These are phyloP conservation scores for Myotis brandtii DNA, from an alignment of 2,113 vertebrate species.

Conservation along the genomic window DNA sequence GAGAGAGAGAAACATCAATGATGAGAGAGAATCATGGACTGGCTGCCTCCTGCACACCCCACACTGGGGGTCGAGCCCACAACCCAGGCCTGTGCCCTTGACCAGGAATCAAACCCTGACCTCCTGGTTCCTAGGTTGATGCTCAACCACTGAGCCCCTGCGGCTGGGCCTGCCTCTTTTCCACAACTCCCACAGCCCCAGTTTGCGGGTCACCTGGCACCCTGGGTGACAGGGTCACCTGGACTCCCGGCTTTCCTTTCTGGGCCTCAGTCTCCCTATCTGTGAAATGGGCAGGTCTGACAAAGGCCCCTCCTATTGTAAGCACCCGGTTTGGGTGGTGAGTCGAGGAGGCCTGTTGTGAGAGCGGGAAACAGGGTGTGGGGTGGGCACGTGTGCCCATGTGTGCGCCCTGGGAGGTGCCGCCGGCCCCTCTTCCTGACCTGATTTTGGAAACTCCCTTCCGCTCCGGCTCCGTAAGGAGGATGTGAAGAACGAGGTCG, in stretches of 20 bases:
- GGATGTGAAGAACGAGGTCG: conserved; percentile 94
- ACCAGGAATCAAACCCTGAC: too few species aligned
- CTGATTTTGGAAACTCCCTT: not conserved
- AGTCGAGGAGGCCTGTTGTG: not conserved
- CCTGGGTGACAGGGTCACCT: not conserved
- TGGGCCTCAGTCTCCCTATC: not conserved
- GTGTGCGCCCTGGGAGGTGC: not conserved
- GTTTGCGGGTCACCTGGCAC: not conserved
- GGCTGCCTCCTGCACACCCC: too few species aligned
- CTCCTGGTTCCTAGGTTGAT: too few species aligned
- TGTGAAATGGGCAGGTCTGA: not conserved
- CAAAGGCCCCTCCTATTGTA: not conserved
- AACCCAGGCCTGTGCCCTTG: too few species aligned
- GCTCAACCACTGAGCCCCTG: too few species aligned
- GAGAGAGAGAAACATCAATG: too few species aligned
- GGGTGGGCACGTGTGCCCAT: too few species aligned
- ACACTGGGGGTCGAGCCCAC: too few species aligned
- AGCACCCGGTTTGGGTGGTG: not conserved
- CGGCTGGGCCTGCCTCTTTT: not conserved
- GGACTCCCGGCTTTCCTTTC: not conserved
- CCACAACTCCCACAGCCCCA: not conserved
- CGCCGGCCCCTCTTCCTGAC: not conserved
- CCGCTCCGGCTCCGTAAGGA: conserved; percentile 84
- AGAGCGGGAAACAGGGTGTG: not conserved
- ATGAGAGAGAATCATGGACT: too few species aligned